Evolutionary conservation across 2,113 vertebrate species (phyloP).

Genomic region (Aldabrachelys gigantea): DNA sequence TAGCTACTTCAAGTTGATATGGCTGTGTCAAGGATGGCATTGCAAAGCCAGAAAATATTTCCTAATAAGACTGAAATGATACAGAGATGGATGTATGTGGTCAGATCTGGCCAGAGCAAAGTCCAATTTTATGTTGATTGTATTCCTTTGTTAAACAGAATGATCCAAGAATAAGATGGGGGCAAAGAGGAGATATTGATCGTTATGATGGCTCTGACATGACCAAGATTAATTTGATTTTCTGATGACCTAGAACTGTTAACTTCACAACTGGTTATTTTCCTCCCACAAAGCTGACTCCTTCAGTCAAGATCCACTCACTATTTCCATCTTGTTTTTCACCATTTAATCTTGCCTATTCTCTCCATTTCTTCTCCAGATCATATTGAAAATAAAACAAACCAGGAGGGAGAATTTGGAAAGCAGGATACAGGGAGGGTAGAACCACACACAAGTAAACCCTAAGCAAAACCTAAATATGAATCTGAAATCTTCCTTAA

Average conservation of each 20-base stretch:
- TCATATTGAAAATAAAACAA: background rate
- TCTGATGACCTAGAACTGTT: slow-evolving; percentile 7
- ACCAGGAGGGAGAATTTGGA: too few relatives aligned
- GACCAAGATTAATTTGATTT: slow-evolving; percentile 30
- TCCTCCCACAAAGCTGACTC: background rate
- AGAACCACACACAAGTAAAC: background rate
- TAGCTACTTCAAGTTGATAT: background rate
- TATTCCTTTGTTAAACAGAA: slow-evolving; percentile 25
- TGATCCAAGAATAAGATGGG: slow-evolving; percentile 45
- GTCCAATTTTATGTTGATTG: slow-evolving; percentile 18
- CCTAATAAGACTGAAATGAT: background rate
- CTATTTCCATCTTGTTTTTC: background rate
- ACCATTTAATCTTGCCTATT: background rate
- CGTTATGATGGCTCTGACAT: slow-evolving; percentile 24
- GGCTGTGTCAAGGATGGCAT: background rate
- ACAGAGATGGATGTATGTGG: background rate
- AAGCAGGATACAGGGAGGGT: too few relatives aligned
- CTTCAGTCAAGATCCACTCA: background rate
- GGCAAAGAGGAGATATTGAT: slow-evolving; percentile 33
- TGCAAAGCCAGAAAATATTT: background rate
- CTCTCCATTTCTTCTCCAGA: background rate
- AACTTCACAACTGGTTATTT: background rate
- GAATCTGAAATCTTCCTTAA: too few relatives aligned
- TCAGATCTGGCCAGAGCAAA: slow-evolving; percentile 15
- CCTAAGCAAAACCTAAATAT: background rate